Conservation (phyloP, 2,113 vertebrate genomes). For the Pongo pygmaeus region DNA sequence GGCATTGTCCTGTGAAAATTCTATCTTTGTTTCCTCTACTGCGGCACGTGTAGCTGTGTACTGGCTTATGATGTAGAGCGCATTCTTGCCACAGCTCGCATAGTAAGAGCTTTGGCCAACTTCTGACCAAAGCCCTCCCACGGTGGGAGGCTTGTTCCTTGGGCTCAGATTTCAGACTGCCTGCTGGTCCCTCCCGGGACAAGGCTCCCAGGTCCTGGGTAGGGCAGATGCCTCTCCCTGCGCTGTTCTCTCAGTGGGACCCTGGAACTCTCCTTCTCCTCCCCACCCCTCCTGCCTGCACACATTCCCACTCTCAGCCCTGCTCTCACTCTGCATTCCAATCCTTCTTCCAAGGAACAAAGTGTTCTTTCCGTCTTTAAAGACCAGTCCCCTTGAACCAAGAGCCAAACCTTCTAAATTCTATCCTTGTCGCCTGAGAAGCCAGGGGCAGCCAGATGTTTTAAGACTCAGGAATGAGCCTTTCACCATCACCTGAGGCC, state of each 20-base stretch:
- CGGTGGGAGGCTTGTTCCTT: not conserved
- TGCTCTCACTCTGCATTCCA: not conserved
- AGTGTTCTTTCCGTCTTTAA: not conserved
- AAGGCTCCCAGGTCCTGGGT: rapidly evolving
- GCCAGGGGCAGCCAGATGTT: not conserved
- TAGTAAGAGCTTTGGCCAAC: not conserved
- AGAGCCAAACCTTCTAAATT: not conserved
- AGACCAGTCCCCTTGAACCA: not conserved
- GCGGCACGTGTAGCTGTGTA: rapidly evolving
- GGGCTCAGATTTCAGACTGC: not conserved
- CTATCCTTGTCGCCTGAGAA: not conserved
- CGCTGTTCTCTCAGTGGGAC: not conserved
- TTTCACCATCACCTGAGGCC: not conserved
- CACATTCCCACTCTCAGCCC: too few species aligned
- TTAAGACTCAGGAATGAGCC: not conserved
- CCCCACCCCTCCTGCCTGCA: not conserved
- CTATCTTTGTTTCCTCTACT: rapidly evolving
- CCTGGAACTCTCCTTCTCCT: too few species aligned
- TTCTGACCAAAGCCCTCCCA: too few species aligned
- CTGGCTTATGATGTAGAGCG: not conserved
- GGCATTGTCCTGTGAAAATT: not conserved
- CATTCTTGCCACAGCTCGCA: rapidly evolving
- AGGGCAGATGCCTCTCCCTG: not conserved
- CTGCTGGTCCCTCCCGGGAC: not conserved
- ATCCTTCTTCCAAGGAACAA: not conserved